Conservation (phyloP, 35 echinoderm and acorn worm genomes). For the Antedon bifida region DNA sequence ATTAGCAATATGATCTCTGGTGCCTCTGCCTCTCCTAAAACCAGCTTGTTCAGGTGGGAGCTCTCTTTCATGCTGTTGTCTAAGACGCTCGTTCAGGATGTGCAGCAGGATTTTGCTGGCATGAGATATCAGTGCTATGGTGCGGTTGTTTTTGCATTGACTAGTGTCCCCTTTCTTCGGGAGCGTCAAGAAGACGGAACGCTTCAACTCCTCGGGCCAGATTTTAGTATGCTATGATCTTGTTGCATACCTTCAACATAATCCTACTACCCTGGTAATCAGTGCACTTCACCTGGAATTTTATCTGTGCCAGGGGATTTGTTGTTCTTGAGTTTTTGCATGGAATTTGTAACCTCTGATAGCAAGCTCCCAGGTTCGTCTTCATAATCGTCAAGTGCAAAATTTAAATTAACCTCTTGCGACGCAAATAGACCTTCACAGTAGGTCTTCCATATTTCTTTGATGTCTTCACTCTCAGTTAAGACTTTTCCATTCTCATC, state of each 20-base stretch:
- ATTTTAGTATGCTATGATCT: conserved; percentile 26
- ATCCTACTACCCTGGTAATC: conserved; percentile 2
- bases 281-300: conserved; percentile 11
- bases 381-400: neutral
- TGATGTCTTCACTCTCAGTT: neutral
- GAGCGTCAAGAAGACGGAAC: conserved; percentile 7
- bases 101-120: conserved; percentile 27
- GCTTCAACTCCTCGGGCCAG: conserved; percentile 24
- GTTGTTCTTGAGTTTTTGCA: conserved; percentile 17
- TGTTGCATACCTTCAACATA: conserved; percentile 19
- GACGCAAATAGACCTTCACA: conserved; percentile 11
- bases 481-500: neutral
- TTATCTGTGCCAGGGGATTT: conserved; percentile 7
- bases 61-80: conserved; percentile 22
- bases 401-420: neutral
- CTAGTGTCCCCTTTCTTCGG: conserved; percentile 33
- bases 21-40: conserved; percentile 33
- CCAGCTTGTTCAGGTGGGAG: conserved; percentile 24
- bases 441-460: conserved; percentile 4
- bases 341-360: conserved; percentile 17
- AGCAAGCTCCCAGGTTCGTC: conserved; percentile 15
- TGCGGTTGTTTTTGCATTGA: conserved; percentile 33
- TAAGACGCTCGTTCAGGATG: conserved; percentile 27
- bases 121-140: conserved; percentile 27
- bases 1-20: conserved; percentile 24